Percentiles rank a stretch among this genome's conserved stretches.
Evolutionary conservation across 2,888 invertebrate genomes (phyloP).

Genomic region (Parnassius orleans): DNA sequence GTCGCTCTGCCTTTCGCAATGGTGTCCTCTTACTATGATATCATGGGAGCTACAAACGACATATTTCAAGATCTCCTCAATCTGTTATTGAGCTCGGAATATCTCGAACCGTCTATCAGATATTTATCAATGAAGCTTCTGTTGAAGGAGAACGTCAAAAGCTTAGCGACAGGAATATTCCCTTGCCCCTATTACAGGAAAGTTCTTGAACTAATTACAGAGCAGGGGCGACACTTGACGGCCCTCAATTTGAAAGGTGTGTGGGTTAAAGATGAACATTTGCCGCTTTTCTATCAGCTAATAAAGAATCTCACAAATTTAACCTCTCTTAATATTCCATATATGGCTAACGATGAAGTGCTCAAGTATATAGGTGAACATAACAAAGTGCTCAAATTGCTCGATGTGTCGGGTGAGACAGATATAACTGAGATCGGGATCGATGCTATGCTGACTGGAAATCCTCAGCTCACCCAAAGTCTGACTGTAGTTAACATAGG

Average conservation of each 20-base stretch:
- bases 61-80: constrained; percentile 85
- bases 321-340: constrained; percentile 84
- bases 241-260: constrained; percentile 86
- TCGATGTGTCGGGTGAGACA: constrained; percentile 87
- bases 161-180: constrained; percentile 84
- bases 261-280: constrained; percentile 86
- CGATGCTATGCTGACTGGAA: constrained; percentile 76
- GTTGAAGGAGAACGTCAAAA: constrained; percentile 84
- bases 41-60: constrained; percentile 83
- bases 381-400: constrained; percentile 78
- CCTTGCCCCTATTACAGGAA: constrained; percentile 86
- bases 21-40: constrained; percentile 81
- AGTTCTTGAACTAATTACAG: constrained; percentile 83
- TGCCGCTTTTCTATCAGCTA: constrained; percentile 82
- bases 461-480: constrained; percentile 75
- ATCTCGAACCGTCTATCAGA: constrained; percentile 84
- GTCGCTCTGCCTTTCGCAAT: constrained; percentile 80
- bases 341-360: constrained; percentile 85
- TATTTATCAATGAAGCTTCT: constrained; percentile 84
- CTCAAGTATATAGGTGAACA: constrained; percentile 81
- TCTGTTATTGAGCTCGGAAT: constrained; percentile 83
- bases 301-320: constrained; percentile 82
- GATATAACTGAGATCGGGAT: constrained; percentile 85
- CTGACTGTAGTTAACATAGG: constrained; percentile 85
- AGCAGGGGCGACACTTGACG: constrained; percentile 83